Base-by-base conservation (phyloP, 2,888 invertebrate genomes). In the Schizaphis graminum region DNA sequence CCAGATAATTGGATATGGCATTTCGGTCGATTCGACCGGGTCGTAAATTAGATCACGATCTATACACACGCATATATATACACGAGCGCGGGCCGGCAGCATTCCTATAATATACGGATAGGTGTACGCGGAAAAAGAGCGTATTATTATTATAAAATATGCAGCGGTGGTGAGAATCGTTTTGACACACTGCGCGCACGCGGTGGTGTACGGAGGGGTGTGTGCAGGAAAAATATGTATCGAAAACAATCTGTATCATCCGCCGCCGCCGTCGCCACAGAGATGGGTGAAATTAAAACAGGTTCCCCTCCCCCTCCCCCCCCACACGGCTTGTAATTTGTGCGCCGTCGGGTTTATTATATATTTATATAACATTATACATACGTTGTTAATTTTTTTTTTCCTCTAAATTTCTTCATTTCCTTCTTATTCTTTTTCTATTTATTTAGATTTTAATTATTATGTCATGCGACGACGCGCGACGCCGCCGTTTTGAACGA, bases 1-100 rank as follows among this genome's bases (percentile, higher is more conserved):
- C 49, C 87, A 24, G 53, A 88, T 92, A 88, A 92, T 92, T 88
- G 88, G 92, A 88, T 44, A 53, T 67, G 92, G 92, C 92, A 88
- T 92, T 92, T 92, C 88, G 92, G 87, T 67, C 92, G 92, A 67
- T 92, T 92, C 86, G 92, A 92, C 92, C 86, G 67, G 88, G 92
- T 92, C 92, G 88, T 92, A 92, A 92, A 88, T 92, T 92, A 92
- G 92, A 92, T 92, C 92, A 92, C 92, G 92, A 92, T 92, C 92
- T 88, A 57, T 56, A 53, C 77, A 11, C 61, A 3, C 67, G 2
- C 61, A 0, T 28, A 24, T 44, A 3, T 44, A 44, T 3, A 8
- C 89, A 28, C 44, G 44, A 47, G 21, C 57, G 1, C 41, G 11
- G 47, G 49, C 44, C 88, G 49, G 41, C 91, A 61, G 77, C 91